Conservation (phyloP, 2,113 vertebrate species). For the Istiophorus platypterus region DNA sequence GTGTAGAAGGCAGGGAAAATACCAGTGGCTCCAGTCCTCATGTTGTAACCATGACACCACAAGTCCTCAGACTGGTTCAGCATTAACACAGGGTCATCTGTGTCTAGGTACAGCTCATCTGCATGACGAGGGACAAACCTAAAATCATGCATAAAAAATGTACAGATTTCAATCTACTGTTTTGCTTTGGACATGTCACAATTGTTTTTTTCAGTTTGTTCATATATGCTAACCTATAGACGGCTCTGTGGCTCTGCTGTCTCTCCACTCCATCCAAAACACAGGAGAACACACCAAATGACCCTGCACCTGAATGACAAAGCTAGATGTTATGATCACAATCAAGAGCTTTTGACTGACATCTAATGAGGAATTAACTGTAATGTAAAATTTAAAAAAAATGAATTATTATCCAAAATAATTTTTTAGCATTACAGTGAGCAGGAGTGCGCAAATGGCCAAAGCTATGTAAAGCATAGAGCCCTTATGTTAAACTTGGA, state of each 20-base stretch:
- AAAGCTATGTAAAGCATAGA: too few relatives aligned
- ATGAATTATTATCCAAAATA: too few relatives aligned
- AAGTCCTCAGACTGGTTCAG: conserved; percentile 93
- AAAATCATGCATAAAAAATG: neutral
- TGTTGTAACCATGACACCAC: conserved; percentile 98
- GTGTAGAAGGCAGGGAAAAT: conserved; percentile 96
- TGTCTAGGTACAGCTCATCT: conserved; percentile 93
- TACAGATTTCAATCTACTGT: neutral
- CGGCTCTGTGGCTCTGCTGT: conserved; percentile 94
- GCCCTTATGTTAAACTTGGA: too few relatives aligned
- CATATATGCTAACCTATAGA: conserved; percentile 81
- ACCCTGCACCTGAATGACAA: conserved; percentile 88
- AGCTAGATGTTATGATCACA: conserved; percentile 22
- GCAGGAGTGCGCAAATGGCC: too few relatives aligned
- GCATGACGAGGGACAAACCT: conserved; percentile 96
- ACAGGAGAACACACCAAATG: conserved; percentile 96
- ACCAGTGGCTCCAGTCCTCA: conserved; percentile 92
- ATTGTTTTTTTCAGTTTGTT: conserved; percentile 1
- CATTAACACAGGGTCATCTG: conserved; percentile 93
- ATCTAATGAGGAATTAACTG: neutral
- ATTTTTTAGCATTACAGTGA: too few relatives aligned
- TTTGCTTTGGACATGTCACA: neutral
- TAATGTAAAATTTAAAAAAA: too few relatives aligned
- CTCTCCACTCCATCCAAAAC: conserved; percentile 92
- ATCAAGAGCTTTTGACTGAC: neutral